Conservation (phyloP, 2,797 vertebrate genomes). For the Astyanax mexicanus region DNA sequence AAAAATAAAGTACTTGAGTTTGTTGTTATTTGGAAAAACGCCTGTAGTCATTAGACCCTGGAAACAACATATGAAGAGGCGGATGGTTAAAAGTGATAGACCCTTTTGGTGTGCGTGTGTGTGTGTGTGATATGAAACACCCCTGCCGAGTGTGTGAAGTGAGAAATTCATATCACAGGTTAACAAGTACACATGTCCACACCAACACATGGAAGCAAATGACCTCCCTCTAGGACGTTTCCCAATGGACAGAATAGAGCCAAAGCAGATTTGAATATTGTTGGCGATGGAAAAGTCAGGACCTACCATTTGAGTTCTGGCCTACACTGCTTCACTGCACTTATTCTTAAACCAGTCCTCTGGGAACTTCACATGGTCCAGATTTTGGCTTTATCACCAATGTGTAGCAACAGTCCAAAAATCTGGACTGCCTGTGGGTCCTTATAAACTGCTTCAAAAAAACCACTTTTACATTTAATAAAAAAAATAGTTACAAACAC, state of each 20-base stretch:
- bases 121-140: slow-evolving; percentile 61
- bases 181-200: slow-evolving; percentile 43
- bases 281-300: not conserved
- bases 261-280: not conserved
- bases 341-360: too few species aligned
- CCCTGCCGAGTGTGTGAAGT: slow-evolving; percentile 45
- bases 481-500: too few species aligned
- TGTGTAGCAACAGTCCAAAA: too few species aligned
- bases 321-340: too few species aligned
- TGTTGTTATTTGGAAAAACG: not conserved
- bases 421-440: too few species aligned
- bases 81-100: slow-evolving; percentile 34
- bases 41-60: not conserved
- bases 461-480: too few species aligned
- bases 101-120: slow-evolving; percentile 42
- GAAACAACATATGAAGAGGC: slow-evolving; percentile 24
- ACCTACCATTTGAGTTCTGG: too few species aligned
- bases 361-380: too few species aligned
- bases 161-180: slow-evolving; percentile 47
- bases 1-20: not conserved
- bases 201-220: slow-evolving; percentile 41
- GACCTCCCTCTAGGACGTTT: slow-evolving; percentile 14
- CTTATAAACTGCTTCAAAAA: too few species aligned
- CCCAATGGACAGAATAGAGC: not conserved
- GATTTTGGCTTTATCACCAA: too few species aligned